A percentile compares a stretch with the other conserved stretches of the same genome.
These are phyloP conservation scores for Leptoclinus maculatus DNA, from an alignment of 2,797 vertebrate species.

Conservation along the genomic window DNA sequence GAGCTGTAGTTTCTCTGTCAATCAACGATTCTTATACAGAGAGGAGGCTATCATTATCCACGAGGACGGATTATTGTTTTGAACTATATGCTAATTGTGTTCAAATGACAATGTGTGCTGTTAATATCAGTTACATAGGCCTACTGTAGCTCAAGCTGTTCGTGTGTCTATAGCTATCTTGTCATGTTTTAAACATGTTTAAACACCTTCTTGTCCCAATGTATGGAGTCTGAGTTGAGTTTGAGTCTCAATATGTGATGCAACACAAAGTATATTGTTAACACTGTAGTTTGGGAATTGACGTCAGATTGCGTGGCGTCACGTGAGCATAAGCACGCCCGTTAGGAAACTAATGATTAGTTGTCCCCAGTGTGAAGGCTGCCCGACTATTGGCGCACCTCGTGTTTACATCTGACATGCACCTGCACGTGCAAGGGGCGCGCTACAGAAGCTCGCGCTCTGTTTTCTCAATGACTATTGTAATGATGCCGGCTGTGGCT, in stretches of 20 bases:
- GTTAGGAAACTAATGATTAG: conserved; percentile 17
- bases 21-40: conserved; percentile 8
- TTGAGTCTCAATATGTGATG: conserved; percentile 3
- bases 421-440: conserved; percentile 37
- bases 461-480: conserved; percentile 1
- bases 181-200: not conserved
- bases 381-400: not conserved
- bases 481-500: not conserved
- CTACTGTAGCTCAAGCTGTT: not conserved
- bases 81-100: not conserved
- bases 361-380: not conserved
- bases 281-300: conserved; percentile 22
- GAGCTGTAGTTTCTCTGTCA: conserved; percentile 53
- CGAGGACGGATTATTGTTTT: conserved; percentile 14
- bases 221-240: not conserved
- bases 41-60: conserved; percentile 9
- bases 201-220: not conserved
- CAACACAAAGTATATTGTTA: conserved; percentile 3
- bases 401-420: conserved; percentile 46
- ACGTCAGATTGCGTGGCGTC: conserved; percentile 58
- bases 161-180: not conserved
- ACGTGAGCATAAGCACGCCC: conserved; percentile 12
- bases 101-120: conserved; percentile 8
- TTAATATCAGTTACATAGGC: not conserved
- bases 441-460: not conserved